Evolutionary conservation across 2,797 vertebrate genomes (phyloP).

Genomic region (Falco concolor): DNA sequence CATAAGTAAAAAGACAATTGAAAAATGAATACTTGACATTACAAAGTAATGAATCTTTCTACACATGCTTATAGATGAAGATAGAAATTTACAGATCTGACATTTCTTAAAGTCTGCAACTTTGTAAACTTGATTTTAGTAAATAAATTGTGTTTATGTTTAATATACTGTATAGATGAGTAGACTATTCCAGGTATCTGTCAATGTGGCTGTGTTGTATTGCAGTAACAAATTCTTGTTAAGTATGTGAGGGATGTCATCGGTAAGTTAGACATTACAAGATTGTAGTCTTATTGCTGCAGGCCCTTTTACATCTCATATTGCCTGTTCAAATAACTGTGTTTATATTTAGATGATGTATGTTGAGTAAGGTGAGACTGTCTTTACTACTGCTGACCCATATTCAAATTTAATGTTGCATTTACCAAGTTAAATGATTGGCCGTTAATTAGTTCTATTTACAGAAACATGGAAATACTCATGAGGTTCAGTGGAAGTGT

Average conservation of each 20-base stretch:
- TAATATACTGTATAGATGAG: not conserved
- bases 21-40: not conserved
- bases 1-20: not conserved
- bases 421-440: constrained; percentile 42
- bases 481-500: not conserved
- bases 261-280: not conserved
- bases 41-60: not conserved
- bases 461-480: constrained; percentile 20
- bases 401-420: constrained; percentile 52
- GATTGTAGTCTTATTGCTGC: not conserved
- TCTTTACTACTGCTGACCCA: constrained; percentile 46
- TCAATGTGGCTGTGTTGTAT: not conserved
- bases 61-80: not conserved
- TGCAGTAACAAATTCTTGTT: not conserved
- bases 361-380: constrained; percentile 23
- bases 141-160: not conserved
- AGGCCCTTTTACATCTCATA: not conserved
- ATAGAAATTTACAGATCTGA: not conserved
- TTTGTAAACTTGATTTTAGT: not conserved
- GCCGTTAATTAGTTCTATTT: constrained; percentile 55
- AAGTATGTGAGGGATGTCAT: not conserved
- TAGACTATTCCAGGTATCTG: not conserved
- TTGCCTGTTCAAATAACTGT: constrained; percentile 33
- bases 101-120: not conserved
- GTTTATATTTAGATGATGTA: constrained; percentile 60